Base-by-base conservation (phyloP, 2,113 vertebrate genomes). In the Gopherus flavomarginatus region DNA sequence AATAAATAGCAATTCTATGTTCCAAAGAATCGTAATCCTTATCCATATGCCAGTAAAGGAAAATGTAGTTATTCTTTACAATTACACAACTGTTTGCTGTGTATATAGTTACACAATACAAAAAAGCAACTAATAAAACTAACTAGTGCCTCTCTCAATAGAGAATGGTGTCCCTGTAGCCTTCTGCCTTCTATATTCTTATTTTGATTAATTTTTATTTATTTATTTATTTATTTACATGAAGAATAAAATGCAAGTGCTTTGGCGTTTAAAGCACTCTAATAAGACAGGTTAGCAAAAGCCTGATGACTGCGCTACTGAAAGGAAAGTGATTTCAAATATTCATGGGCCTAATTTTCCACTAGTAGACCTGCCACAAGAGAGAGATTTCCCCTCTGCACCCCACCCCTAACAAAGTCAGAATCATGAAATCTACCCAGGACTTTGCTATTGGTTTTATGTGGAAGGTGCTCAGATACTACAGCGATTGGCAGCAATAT, bases 161-260 rank as follows among this genome's bases (percentile, higher is more conserved):
- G 93, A 53, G 81, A 84, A 4, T 1, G 0, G 47, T 94, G 69
- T 59, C 93, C 86, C 84, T 94, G 24, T 72, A 3, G 0, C 19
- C 31, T 78, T 90, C 59, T 77, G 44, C 4, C n/a, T 94, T 81
- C 84, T 10, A 54, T 56, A 49, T 75, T 85, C 83, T 94, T 50
- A 65, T 95, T 93, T 93, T 92, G 50, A 86, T 95, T 92, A 44
- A 38, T 24, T 54, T 12, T 62, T 29, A 85, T 82, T 90, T 94
- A 42, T 82, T 90, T 94, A 42, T 42, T 42, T 42, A 42, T 42
- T 42, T 42, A 86, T 88, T 97, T 96, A 89, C 90, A 93, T 56
- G 57, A 77, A 91, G 83, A 50, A 65, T 83, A 91, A 95, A 81
- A 1, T 11, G n/a, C 83, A 6, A 52, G 1, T 62, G 3, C 9